Percentiles rank a stretch among this genome's conserved stretches.
phyloP scores from a whole-genome alignment of 2,797 vertebrate genomes.

The Cirrhinus mrigala region DNA sequence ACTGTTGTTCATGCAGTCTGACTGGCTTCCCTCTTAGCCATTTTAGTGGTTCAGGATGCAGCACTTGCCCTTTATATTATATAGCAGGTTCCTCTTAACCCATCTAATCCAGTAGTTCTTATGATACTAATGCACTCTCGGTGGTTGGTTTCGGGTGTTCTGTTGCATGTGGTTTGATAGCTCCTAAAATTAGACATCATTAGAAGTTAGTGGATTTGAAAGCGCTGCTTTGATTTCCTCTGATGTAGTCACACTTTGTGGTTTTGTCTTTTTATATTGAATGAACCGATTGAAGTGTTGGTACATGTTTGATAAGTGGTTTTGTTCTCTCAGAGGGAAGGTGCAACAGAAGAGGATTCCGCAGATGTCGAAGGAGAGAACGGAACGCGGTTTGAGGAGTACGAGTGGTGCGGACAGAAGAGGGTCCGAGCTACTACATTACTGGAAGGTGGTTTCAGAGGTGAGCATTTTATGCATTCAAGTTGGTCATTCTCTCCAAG shows the following conservation, averaged over 20 bases:
- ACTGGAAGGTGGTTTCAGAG: conserved; percentile 97
- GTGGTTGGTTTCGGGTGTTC: conserved; percentile 53
- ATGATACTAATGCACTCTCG: conserved; percentile 65
- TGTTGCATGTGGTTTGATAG: conserved; percentile 55
- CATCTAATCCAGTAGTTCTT: conserved; percentile 59
- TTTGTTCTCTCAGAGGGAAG: conserved; percentile 87
- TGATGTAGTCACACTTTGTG: conserved; percentile 39
- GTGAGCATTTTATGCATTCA: conserved; percentile 71
- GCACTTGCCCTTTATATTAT: conserved; percentile 39
- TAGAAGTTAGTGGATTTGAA: conserved; percentile 20
- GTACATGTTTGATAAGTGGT: conserved; percentile 50
- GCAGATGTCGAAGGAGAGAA: conserved; percentile 96
- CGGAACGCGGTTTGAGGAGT: conserved; percentile 96
- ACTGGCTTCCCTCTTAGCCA: not conserved
- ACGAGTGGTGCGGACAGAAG: conserved; percentile 99
- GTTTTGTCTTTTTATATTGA: conserved; percentile 34
- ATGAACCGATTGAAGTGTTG: conserved; percentile 48
- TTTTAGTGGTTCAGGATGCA: conserved; percentile 54
- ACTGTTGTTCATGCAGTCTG: conserved; percentile 5
- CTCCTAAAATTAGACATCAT: conserved; percentile 30
- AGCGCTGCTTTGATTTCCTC: conserved; percentile 30
- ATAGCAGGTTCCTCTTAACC: conserved; percentile 31
- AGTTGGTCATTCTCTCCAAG: not conserved
- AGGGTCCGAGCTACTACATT: conserved; percentile 96
- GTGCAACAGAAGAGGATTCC: conserved; percentile 92